A percentile compares a stretch with the other conserved stretches of the same genome.
These are phyloP conservation scores for Caerostris extrusa DNA, from an alignment of 1,140 invertebrate genomes.

Conservation along the genomic window DNA sequence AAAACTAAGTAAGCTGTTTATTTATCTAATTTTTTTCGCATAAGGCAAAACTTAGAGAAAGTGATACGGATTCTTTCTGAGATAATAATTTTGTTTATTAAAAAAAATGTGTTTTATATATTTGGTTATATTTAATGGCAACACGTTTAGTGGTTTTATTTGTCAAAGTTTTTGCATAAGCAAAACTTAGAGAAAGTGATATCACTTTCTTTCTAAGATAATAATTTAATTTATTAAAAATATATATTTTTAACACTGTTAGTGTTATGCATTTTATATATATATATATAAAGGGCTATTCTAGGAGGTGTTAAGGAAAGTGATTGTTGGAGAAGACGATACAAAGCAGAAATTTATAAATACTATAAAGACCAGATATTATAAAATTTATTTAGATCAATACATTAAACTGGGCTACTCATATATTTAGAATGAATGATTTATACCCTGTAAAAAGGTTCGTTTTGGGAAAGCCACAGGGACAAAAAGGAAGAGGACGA, in stretches of 20 bases:
- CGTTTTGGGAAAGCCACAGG: no score
- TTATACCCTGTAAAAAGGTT: no score
- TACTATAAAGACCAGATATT: no score
- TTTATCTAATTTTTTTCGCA: slow-evolving; percentile 38
- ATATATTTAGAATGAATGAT: no score
- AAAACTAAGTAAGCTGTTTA: no score
- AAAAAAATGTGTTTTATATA: background rate
- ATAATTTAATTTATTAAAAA: background rate
- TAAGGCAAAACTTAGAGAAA: slow-evolving; percentile 19
- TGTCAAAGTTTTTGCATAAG: background rate
- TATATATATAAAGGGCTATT: no score
- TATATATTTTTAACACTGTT: background rate
- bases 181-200: slow-evolving; percentile 40
- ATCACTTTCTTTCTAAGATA: background rate
- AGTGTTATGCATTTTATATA: background rate
- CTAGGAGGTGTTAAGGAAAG: no score
- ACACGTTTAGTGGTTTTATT: slow-evolving; percentile 37
- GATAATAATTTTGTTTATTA: background rate
- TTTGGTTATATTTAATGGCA: slow-evolving; percentile 59
- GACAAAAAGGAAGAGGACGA: no score
- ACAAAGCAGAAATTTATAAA: no score
- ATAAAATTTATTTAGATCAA: no score
- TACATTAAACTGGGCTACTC: no score
- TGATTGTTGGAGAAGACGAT: no score
- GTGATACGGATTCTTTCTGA: slow-evolving; percentile 13